These are phyloP conservation scores for Brienomyrus longianalis DNA, from an alignment of 2,113 vertebrate species.

Conservation along the genomic window DNA sequence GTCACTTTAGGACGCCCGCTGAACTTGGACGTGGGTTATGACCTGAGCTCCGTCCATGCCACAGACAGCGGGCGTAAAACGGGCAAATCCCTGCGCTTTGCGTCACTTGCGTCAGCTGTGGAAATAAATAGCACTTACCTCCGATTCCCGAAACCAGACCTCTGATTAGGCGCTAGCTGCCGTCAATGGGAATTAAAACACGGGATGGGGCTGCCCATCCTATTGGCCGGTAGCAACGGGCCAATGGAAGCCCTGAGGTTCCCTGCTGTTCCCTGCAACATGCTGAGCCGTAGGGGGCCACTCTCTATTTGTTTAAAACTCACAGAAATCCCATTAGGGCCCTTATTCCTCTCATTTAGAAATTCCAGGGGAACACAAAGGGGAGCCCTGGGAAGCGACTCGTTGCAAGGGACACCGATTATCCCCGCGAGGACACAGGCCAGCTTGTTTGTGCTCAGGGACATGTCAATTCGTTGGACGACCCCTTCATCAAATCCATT, in stretches of 20 bases:
- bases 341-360: constrained; percentile 69
- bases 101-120: background rate
- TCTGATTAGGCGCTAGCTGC: background rate
- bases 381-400: constrained; percentile 69
- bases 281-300: constrained; percentile 62
- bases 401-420: constrained; percentile 75
- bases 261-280: constrained; percentile 29
- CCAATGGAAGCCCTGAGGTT: background rate
- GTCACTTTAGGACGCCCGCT: background rate
- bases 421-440: constrained; percentile 62
- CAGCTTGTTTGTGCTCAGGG: constrained; percentile 67
- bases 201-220: constrained; percentile 22
- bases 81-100: background rate
- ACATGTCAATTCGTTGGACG: constrained; percentile 66
- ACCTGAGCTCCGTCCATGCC: background rate
- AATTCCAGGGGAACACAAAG: constrained; percentile 65
- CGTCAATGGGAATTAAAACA: background rate
- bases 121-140: background rate
- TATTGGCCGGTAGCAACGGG: constrained; percentile 34
- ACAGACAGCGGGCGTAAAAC: background rate
- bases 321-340: constrained; percentile 68
- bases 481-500: constrained; percentile 70
- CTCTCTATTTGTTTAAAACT: constrained; percentile 72
- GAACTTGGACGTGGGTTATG: background rate
- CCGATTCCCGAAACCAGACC: background rate